A percentile compares a stretch with the other conserved stretches of the same genome.
Conservation (phyloP, 2,797 vertebrate species). For the Pangasius sanitwongsei region DNA sequence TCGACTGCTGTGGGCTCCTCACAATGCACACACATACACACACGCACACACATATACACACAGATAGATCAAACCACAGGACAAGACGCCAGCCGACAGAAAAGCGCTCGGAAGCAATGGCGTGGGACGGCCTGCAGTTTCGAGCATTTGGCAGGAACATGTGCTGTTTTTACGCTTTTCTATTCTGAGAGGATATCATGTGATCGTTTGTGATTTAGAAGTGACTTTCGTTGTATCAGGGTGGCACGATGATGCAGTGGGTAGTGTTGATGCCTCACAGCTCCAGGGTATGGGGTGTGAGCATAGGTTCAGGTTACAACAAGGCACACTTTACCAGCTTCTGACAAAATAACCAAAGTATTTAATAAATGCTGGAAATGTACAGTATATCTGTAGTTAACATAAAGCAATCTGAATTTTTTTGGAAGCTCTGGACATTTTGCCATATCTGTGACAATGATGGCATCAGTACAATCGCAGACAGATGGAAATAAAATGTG, state of each 20-base stretch:
- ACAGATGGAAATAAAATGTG: neutral
- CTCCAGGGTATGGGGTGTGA: neutral
- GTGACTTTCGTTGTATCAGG: neutral
- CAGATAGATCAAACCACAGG: constrained; percentile 34
- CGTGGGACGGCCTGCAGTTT: constrained; percentile 27
- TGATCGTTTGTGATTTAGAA: neutral
- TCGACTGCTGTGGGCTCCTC: constrained; percentile 45
- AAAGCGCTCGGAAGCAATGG: constrained; percentile 25
- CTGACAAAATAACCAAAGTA: neutral
- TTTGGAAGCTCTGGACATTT: neutral
- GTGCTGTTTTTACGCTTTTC: constrained; percentile 31
- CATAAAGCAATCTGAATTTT: neutral
- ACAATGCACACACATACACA: constrained; percentile 20
- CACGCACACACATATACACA: constrained; percentile 15
- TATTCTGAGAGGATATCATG: neutral
- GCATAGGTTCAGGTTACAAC: neutral
- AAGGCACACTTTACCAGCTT: neutral
- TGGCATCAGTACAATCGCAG: neutral
- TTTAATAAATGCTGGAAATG: neutral
- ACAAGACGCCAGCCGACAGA: constrained; percentile 20
- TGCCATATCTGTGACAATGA: neutral
- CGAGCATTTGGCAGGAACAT: constrained; percentile 29
- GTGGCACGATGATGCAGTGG: neutral
- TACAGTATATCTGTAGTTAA: neutral
- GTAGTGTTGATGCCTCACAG: neutral